These are phyloP conservation scores for Coelinius sp. DNA, from an alignment of 2,888 invertebrate genomes.

Conservation along the genomic window DNA sequence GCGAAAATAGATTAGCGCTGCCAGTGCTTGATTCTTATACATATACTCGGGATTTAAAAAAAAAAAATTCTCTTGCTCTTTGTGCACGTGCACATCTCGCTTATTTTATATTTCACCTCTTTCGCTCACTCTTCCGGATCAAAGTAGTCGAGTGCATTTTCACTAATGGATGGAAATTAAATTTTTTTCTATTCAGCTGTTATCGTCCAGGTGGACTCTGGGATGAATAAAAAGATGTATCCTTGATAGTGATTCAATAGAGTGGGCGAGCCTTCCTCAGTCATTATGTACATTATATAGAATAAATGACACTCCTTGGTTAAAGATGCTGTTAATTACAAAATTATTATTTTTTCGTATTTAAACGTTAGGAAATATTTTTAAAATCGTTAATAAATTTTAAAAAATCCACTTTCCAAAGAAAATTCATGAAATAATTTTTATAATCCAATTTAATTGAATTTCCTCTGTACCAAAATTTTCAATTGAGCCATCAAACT, in stretches of 20 bases:
- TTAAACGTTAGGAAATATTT: too few species aligned
- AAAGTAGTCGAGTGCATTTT: conserved; percentile 15
- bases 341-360: too few species aligned
- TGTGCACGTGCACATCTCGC: conserved; percentile 14
- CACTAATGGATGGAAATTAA: conserved; percentile 12
- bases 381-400: too few species aligned
- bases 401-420: too few species aligned
- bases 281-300: not conserved
- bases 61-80: conserved; percentile 9
- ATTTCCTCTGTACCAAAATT: too few species aligned
- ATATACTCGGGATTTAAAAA: too few species aligned
- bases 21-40: conserved; percentile 43
- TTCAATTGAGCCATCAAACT: not conserved
- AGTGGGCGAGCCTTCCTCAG: conserved; percentile 15
- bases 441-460: too few species aligned
- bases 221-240: not conserved
- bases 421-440: too few species aligned
- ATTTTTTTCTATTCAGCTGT: conserved; percentile 1
- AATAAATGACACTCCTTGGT: conserved; percentile 14
- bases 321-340: not conserved
- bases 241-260: conserved; percentile 9
- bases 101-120: conserved; percentile 4
- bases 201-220: not conserved
- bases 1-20: conserved; percentile 63
- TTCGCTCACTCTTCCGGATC: not conserved